phyloP scores from a whole-genome alignment of 2,888 invertebrate genomes.

The Isotomurus palustris region DNA sequence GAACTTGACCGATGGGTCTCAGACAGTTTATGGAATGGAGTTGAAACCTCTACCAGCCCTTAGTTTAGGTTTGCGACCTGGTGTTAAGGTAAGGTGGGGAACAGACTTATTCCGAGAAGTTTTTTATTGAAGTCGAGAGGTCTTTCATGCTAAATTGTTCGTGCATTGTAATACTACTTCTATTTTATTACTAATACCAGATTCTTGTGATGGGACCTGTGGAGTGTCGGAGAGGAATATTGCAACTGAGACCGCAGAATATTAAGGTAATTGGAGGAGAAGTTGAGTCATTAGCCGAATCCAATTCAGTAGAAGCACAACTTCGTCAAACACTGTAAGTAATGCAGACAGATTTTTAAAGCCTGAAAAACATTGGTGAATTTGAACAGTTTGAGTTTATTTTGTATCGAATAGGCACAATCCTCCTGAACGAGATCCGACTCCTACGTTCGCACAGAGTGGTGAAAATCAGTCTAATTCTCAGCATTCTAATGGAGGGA shows the following conservation, averaged over 20 bases:
- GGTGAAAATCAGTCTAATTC: too few species aligned
- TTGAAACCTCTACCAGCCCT: slow-evolving; percentile 55
- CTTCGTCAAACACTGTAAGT: slow-evolving; percentile 57
- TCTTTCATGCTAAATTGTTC: neutral
- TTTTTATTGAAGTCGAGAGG: neutral
- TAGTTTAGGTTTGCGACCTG: slow-evolving; percentile 49
- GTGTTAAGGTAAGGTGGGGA: slow-evolving; percentile 50
- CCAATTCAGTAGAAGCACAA: slow-evolving; percentile 60
- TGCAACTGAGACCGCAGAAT: slow-evolving; percentile 61
- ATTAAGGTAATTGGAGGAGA: slow-evolving; percentile 67
- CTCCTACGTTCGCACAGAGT: neutral
- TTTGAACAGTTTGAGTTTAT: too few species aligned
- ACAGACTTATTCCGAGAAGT: neutral
- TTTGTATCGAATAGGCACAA: too few species aligned
- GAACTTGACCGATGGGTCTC: slow-evolving; percentile 68
- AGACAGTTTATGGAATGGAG: slow-evolving; percentile 66
- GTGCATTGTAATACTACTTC: neutral
- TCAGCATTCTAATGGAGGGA: neutral
- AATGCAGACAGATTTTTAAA: too few species aligned
- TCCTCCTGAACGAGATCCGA: neutral
- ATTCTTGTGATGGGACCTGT: slow-evolving; percentile 64
- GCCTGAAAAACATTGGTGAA: too few species aligned
- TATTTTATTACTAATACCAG: slow-evolving; percentile 51
- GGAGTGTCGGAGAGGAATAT: slow-evolving; percentile 63
- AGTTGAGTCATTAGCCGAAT: slow-evolving; percentile 59